Evolutionary conservation across 2,113 vertebrate genomes (phyloP), one percentile per base, ranked within the genome.

Genomic region (Poicephalus meyeri): DNA sequence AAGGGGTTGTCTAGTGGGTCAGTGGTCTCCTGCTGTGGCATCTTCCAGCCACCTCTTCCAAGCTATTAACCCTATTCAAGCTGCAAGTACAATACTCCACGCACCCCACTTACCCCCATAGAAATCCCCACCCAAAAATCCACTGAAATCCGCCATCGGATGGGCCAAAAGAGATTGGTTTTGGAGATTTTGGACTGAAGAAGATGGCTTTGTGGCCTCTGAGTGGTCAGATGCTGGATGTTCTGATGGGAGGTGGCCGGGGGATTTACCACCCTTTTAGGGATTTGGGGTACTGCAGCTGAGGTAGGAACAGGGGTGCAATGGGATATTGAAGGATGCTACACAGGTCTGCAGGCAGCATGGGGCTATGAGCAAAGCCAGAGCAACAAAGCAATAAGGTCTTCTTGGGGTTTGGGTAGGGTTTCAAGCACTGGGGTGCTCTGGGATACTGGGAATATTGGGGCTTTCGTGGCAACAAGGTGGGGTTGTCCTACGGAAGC

Each of bases 1-100:
- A 88, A 89, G 78, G 66, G 66, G 56, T 23, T 79, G 4, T 96
- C 95, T 86, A 90, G 68, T 52, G 86, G 91, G 82, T 80, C 88
- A 74, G 42, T 2, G 26, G 11, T 42, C 61, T 91, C 91, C 68
- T 18, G 49, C 19, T 2, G 64, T 42, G 79, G 11, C 80, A 74
- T 64, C 69, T 88, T 78, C 71, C 41, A 79, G 5, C 53, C 56
- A 24, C 35, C 1, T 1, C 24, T 80, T 64, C 50, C 72, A 88
- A 80, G 53, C 37, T 37, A 4, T 91, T 94, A 93, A 93, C 91
- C 77, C 89, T 87, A 68, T 52, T 33, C 6, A 26, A 61, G 17
- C 74, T 86, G 71, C 29, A 7, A 18, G 31, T 68, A 2, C 29
- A 35, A 60, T 7, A 4, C 6, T 81, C 11, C 29, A 12, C 0